These are phyloP conservation scores for Anhinga rufa DNA, from an alignment of 2,113 vertebrate species.

Conservation along the genomic window DNA sequence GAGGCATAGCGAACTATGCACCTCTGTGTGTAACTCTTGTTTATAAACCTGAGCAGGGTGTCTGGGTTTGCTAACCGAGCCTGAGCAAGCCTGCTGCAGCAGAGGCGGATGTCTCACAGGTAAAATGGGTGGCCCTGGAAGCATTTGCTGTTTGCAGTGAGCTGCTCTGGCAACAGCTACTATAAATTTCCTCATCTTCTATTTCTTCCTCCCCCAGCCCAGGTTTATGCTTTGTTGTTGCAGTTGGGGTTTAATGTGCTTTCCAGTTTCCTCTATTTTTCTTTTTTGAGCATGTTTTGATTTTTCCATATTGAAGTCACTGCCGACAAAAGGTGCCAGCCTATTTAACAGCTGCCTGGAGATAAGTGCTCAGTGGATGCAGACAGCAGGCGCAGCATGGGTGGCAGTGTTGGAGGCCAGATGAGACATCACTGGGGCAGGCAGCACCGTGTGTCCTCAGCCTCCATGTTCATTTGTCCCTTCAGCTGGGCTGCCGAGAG, in stretches of 20 bases:
- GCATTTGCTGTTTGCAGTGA: neutral
- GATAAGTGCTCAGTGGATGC: neutral
- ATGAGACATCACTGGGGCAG: fast-evolving
- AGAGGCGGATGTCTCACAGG: neutral
- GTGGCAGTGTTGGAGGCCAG: neutral
- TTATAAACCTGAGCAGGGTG: neutral
- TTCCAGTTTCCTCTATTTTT: constrained; percentile 10
- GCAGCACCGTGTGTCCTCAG: neutral
- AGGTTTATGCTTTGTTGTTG: neutral
- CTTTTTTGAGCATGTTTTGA: constrained; percentile 4
- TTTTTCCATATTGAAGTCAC: neutral
- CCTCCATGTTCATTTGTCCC: neutral
- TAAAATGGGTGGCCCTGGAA: neutral
- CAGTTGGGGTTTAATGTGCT: neutral
- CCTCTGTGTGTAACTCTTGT: neutral
- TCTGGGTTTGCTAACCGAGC: neutral
- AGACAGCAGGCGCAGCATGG: neutral
- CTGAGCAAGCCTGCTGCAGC: neutral
- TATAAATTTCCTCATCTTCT: neutral
- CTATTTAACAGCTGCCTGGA: constrained; percentile 15
- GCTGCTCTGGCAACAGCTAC: neutral
- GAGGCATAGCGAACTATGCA: neutral
- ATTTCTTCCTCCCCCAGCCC: neutral
- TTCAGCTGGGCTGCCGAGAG: neutral
- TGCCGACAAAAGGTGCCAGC: neutral